Conservation (phyloP, 2,113 vertebrate genomes). For the Laticauda colubrina region DNA sequence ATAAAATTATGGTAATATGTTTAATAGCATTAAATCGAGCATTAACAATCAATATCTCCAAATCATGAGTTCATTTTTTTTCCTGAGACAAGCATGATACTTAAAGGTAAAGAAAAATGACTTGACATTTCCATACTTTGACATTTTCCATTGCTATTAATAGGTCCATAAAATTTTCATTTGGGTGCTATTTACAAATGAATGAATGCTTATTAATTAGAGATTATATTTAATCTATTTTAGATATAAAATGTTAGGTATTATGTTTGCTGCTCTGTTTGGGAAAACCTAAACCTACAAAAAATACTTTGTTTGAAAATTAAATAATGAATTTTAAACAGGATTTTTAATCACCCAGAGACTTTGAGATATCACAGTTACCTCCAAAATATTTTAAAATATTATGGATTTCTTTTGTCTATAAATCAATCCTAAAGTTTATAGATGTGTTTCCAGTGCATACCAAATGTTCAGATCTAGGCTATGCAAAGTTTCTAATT, state of each 20-base stretch:
- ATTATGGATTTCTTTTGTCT: slow-evolving; percentile 2
- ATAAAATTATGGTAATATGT: not conserved
- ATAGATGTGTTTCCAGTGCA: slow-evolving; percentile 13
- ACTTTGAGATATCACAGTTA: not conserved
- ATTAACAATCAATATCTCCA: slow-evolving; percentile 19
- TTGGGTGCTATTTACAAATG: slow-evolving; percentile 51
- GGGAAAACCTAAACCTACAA: slow-evolving; percentile 54
- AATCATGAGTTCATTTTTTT: slow-evolving; percentile 37
- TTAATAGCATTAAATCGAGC: not conserved
- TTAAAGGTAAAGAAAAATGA: slow-evolving; percentile 55
- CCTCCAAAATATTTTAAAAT: not conserved
- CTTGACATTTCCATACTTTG: slow-evolving; percentile 65
- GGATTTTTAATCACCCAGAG: slow-evolving; percentile 40
- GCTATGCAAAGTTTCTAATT: not conserved
- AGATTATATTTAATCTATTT: slow-evolving; percentile 61
- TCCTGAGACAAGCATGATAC: slow-evolving; percentile 28
- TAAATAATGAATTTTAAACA: slow-evolving; percentile 63
- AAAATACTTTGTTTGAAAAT: slow-evolving; percentile 54
- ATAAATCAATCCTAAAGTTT: slow-evolving; percentile 10
- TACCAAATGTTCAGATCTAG: slow-evolving; percentile 24
- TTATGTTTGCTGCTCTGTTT: slow-evolving; percentile 47
- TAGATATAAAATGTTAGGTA: slow-evolving; percentile 62
- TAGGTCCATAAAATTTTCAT: slow-evolving; percentile 51
- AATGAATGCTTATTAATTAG: slow-evolving; percentile 63
- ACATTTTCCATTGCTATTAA: slow-evolving; percentile 65